Evolutionary conservation across 2,888 invertebrate genomes (phyloP), one percentile per base, ranked within the genome.

Genomic region (Laothoe populi): DNA sequence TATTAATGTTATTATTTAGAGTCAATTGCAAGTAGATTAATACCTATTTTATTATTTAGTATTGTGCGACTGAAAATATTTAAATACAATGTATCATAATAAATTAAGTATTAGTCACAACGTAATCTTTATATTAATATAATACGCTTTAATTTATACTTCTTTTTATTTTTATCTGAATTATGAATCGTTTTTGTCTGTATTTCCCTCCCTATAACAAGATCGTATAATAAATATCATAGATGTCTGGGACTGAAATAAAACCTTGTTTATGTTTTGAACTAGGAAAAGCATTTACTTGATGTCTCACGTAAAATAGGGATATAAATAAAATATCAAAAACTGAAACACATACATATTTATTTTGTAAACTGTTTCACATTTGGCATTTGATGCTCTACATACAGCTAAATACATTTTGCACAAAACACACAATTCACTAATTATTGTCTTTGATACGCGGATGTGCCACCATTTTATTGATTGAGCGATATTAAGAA

Each of bases 321-420:
- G 11, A 23, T 13, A n/a, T 38, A 40, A 57, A 57, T 40, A 58
- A 40, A 38, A 58, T 16, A 57, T n/a, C 2, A 8, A 19, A 26
- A 7, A 24, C 8, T 59, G 31, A 31, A 59, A 59, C 44, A 24
- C 19, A 31, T 45, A 45, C 24, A 45, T 59, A 19, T 65, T 64
- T 65, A 66, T 63, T 66, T 64, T 61, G 61, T 63, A 63, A 63
- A 65, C 60, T 23, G 58, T 59, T 57, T 24, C 31, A 59, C 42
- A 53, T 21, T 19, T 13, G 13, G 60, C 60, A 61, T 61, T 61
- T 42, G 26, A 61, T 61, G 60, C 60, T 61, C 16, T 38, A 60
- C n/a, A n/a, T n/a, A n/a, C 38, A 26, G 16, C 16, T 61, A 40
- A 46, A 59, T 31, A 64, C 60, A 61, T 49, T 24, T 38, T 40